Percentiles rank a stretch among this genome's conserved stretches.
These are phyloP conservation scores for Plagodis dolabraria DNA, from an alignment of 2,888 invertebrate genomes.

Conservation along the genomic window DNA sequence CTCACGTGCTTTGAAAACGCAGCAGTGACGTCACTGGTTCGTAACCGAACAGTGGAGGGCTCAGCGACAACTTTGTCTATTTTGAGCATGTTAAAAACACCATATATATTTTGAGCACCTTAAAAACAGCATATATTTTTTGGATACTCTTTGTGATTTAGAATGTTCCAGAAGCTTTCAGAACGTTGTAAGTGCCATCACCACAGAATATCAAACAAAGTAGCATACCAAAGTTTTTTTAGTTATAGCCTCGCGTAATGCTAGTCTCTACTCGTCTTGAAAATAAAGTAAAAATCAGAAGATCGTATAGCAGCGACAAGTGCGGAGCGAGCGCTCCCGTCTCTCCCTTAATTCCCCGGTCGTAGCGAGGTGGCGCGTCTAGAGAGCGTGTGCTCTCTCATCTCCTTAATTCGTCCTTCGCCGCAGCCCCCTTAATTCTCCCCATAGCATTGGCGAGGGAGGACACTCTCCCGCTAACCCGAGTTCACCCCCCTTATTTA, in stretches of 20 bases:
- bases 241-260: conserved; percentile 23
- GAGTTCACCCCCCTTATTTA: conserved; percentile 82
- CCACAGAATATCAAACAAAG: conserved; percentile 1
- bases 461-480: conserved; percentile 80
- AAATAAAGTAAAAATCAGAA: conserved; percentile 37
- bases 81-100: too few species aligned
- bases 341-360: conserved; percentile 73
- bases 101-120: too few species aligned
- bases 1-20: conserved; percentile 78
- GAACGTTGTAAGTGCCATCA: too few species aligned
- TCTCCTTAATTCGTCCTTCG: conserved; percentile 85
- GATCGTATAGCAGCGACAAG: conserved; percentile 35
- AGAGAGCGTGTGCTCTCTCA: conserved; percentile 84
- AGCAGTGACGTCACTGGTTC: conserved; percentile 70
- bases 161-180: too few species aligned
- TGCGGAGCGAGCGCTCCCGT: conserved; percentile 35
- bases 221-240: conserved; percentile 11
- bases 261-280: conserved; percentile 21
- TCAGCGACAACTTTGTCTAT: conserved; percentile 21
- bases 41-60: conserved; percentile 50
- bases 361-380: conserved; percentile 76
- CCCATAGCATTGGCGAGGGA: conserved; percentile 69
- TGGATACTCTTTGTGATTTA: too few species aligned
- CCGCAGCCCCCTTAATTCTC: conserved; percentile 81
- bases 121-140: too few species aligned